Percentiles rank a stretch among this genome's conserved stretches.
phyloP scores from a whole-genome alignment of 2,888 invertebrate species.

The Cynaeus angustus region DNA sequence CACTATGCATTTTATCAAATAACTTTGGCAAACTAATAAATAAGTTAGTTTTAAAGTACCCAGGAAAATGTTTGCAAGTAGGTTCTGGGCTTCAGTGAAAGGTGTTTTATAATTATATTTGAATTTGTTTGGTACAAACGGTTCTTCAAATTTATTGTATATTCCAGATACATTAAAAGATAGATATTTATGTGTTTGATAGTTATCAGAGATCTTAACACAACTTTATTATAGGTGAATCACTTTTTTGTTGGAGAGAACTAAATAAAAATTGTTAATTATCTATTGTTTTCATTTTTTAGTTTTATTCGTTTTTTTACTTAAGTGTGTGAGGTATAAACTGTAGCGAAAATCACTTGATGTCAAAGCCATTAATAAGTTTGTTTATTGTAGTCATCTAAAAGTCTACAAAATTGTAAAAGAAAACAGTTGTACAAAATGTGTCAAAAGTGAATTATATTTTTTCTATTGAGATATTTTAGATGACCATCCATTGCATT shows the following conservation, averaged over 20 bases:
- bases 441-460: constrained; percentile 37
- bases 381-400: constrained; percentile 35
- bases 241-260: constrained; percentile 36
- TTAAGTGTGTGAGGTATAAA: constrained; percentile 29
- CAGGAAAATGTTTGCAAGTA: constrained; percentile 31
- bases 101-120: constrained; percentile 13
- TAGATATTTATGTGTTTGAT: constrained; percentile 47
- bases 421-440: constrained; percentile 26
- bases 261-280: constrained; percentile 45
- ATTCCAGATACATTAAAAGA: constrained; percentile 39
- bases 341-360: constrained; percentile 20
- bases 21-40: constrained; percentile 42
- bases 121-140: constrained; percentile 35
- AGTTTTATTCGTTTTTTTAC: constrained; percentile 32
- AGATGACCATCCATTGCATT: constrained; percentile 29
- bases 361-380: constrained; percentile 39
- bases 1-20: constrained; percentile 46
- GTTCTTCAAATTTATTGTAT: constrained; percentile 38
- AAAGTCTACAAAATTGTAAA: constrained; percentile 16
- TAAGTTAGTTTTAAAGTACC: constrained; percentile 39
- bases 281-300: constrained; percentile 47
- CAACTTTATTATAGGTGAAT: constrained; percentile 33
- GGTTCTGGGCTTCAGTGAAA: constrained; percentile 24
- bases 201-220: constrained; percentile 40
- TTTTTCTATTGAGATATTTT: constrained; percentile 24